These are phyloP conservation scores for Operophtera brumata DNA, from an alignment of 2,888 invertebrate genomes.

Conservation along the genomic window DNA sequence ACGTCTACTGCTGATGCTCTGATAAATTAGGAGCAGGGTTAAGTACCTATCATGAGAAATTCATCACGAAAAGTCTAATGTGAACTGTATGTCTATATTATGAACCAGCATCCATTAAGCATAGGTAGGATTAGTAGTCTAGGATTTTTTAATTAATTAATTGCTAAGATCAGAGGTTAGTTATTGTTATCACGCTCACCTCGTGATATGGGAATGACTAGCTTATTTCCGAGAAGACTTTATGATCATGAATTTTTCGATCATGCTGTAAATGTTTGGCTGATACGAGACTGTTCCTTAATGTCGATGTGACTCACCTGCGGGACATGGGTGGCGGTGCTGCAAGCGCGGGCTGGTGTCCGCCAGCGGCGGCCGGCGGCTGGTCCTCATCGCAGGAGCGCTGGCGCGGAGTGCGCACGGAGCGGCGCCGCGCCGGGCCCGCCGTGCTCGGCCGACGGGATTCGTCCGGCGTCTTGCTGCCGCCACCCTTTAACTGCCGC, in stretches of 20 bases:
- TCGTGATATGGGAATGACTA: too few species aligned
- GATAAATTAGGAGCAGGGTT: constrained; percentile 3
- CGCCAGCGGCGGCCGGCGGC: constrained; percentile 37
- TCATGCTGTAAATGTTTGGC: too few species aligned
- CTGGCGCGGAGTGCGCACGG: constrained; percentile 84
- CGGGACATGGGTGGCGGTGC: constrained; percentile 88
- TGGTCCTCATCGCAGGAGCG: constrained; percentile 92
- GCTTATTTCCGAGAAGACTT: too few species aligned
- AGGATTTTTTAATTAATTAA: too few species aligned
- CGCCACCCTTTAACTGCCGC: constrained; percentile 85
- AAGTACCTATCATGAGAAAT: neutral
- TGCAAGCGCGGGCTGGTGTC: constrained; percentile 80
- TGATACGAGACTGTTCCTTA: neutral
- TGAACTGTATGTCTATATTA: neutral
- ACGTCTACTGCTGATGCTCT: constrained; percentile 93
- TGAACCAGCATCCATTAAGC: too few species aligned
- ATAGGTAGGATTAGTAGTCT: too few species aligned
- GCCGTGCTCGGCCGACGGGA: constrained; percentile 83
- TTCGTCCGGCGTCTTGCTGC: constrained; percentile 80
- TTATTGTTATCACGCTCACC: too few species aligned
- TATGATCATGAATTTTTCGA: too few species aligned
- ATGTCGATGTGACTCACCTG: constrained; percentile 58
- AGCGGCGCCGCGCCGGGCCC: constrained; percentile 79
- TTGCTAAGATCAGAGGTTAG: too few species aligned
- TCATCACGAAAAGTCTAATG: neutral